Evolutionary conservation across 1,140 invertebrate genomes (phyloP).

Genomic region (Lucilia sericata): DNA sequence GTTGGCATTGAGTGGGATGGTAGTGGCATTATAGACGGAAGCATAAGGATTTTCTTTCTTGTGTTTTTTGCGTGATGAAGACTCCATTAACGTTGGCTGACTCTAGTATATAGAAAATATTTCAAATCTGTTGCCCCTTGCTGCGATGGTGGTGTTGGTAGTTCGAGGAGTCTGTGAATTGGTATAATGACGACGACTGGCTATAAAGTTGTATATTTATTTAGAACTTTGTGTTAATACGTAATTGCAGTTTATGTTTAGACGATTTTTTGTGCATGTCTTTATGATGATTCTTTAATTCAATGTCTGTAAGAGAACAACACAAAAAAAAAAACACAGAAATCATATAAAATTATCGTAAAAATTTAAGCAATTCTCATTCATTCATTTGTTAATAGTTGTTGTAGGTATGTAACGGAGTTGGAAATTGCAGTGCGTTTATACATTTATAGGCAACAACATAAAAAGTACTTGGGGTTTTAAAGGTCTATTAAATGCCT

Average conservation of each 20-base stretch:
- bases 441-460: too few species aligned
- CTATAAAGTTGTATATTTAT: background rate
- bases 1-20: constrained; percentile 49
- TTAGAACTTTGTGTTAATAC: background rate
- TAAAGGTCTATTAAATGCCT: too few species aligned
- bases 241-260: constrained; percentile 2
- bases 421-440: too few species aligned
- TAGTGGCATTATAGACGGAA: constrained; percentile 58
- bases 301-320: background rate
- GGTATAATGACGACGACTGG: background rate
- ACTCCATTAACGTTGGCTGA: background rate
- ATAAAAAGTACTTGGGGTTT: too few species aligned
- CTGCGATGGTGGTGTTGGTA: background rate
- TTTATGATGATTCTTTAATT: background rate
- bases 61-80: background rate
- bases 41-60: constrained; percentile 32
- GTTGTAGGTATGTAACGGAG: too few species aligned
- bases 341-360: too few species aligned
- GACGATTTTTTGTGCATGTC: background rate
- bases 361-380: too few species aligned
- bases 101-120: background rate
- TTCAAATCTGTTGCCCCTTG: background rate
- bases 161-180: background rate
- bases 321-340: background rate
- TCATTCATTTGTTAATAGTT: too few species aligned